These are phyloP conservation scores for Actenoides lindsayi DNA, from an alignment of 2,113 vertebrate species.

Conservation along the genomic window DNA sequence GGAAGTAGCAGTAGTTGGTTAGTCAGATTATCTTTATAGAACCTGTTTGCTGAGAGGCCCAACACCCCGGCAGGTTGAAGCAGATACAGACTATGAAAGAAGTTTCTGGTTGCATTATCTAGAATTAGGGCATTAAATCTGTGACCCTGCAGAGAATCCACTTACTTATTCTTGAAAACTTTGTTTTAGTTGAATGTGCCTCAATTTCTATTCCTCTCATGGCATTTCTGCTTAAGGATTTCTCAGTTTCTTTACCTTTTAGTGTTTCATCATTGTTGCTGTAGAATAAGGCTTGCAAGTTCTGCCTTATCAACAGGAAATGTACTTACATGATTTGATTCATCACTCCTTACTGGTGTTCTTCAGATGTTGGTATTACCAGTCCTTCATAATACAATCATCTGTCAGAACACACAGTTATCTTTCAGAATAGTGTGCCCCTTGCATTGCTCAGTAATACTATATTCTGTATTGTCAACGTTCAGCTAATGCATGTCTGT, in stretches of 20 bases:
- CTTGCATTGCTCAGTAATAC: neutral
- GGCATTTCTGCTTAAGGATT: neutral
- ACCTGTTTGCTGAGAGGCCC: neutral
- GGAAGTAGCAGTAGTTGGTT: neutral
- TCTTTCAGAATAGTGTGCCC: neutral
- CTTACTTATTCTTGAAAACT: neutral
- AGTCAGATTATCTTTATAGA: slow-evolving; percentile 34
- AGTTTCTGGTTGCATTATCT: neutral
- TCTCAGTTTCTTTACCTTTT: neutral
- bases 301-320: neutral
- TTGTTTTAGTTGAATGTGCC: neutral
- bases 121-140: neutral
- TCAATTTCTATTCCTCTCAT: neutral
- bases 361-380: neutral
- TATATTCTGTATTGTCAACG: neutral
- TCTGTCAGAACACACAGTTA: neutral
- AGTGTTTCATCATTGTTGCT: neutral
- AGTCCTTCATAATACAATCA: neutral
- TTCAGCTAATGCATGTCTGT: neutral
- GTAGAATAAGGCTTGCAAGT: neutral
- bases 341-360: neutral
- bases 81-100: neutral
- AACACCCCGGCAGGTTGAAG: neutral
- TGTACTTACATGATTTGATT: neutral
- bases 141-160: neutral